Evolutionary conservation across 2,888 invertebrate species (phyloP).

Genomic region (Tridacna crocea): DNA sequence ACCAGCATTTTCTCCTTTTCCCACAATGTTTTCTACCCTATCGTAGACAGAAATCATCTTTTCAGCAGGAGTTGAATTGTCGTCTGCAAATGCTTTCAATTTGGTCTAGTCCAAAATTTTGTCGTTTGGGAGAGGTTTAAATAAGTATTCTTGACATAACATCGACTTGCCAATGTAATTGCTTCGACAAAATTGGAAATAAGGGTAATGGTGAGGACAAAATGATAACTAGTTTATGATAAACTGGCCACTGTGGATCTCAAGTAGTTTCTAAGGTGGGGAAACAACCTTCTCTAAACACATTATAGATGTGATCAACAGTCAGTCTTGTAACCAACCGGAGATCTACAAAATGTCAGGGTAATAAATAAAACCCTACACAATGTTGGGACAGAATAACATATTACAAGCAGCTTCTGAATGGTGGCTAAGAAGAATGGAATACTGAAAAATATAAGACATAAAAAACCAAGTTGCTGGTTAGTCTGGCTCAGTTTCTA

Average conservation of each 20-base stretch:
- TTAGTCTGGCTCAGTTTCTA: too few species aligned
- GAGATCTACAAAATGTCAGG: conserved; percentile 3
- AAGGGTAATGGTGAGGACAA: not conserved
- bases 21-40: too few species aligned
- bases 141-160: too few species aligned
- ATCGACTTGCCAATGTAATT: too few species aligned
- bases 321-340: not conserved
- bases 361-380: not conserved
- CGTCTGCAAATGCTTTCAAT: not conserved
- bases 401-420: too few species aligned
- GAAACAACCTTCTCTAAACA: conserved; percentile 35
- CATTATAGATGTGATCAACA: conserved; percentile 39
- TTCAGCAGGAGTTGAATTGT: not conserved
- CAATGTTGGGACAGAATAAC: too few species aligned
- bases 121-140: not conserved
- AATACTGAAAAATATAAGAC: too few species aligned
- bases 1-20: too few species aligned
- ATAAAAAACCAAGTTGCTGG: too few species aligned
- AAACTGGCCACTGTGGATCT: not conserved
- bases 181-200: too few species aligned
- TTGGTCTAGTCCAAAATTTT: not conserved
- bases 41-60: too few species aligned
- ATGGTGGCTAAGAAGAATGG: too few species aligned
- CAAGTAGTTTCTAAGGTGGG: conserved; percentile 32
- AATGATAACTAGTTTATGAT: not conserved